These are phyloP conservation scores for Scaptomyza parva DNA, from an alignment of 2,888 invertebrate species.

Conservation along the genomic window DNA sequence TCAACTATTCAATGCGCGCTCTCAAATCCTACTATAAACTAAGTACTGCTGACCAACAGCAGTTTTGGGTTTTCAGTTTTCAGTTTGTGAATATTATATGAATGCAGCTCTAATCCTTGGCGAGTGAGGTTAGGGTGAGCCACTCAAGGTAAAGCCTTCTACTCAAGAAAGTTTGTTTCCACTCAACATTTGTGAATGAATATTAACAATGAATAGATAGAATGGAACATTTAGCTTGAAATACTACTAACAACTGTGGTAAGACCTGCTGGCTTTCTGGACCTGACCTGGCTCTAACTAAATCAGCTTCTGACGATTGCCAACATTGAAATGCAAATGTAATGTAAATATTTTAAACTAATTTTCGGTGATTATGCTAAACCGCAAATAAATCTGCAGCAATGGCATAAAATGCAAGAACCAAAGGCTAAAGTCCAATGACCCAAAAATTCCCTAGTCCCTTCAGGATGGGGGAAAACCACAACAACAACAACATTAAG, in stretches of 20 bases:
- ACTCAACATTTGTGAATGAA: too few species aligned
- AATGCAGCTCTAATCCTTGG: conserved; percentile 2
- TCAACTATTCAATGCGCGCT: conserved; percentile 38
- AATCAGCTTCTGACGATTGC: conserved; percentile 48
- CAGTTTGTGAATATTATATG: neutral
- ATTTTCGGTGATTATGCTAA: conserved; percentile 80
- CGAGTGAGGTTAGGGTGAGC: neutral
- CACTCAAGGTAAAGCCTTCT: neutral
- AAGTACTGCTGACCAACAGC: conserved; percentile 14
- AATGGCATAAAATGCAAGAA: conserved; percentile 63
- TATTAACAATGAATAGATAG: too few species aligned
- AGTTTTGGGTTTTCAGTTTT: neutral
- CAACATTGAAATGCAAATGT: conserved; percentile 74
- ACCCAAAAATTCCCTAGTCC: conserved; percentile 9
- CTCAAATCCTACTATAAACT: neutral
- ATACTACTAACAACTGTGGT: neutral
- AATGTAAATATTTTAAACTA: conserved; percentile 79
- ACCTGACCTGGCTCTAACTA: neutral
- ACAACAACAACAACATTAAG: conserved; percentile 12
- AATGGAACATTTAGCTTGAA: conserved; percentile 7
- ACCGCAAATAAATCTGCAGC: conserved; percentile 80
- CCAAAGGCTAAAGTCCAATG: conserved; percentile 32
- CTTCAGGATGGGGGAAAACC: conserved; percentile 16
- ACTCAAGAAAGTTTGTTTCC: neutral
- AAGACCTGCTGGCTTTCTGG: too few species aligned